Conservation (phyloP, 2,797 vertebrate genomes). For the Eulemur albifrons region DNA sequence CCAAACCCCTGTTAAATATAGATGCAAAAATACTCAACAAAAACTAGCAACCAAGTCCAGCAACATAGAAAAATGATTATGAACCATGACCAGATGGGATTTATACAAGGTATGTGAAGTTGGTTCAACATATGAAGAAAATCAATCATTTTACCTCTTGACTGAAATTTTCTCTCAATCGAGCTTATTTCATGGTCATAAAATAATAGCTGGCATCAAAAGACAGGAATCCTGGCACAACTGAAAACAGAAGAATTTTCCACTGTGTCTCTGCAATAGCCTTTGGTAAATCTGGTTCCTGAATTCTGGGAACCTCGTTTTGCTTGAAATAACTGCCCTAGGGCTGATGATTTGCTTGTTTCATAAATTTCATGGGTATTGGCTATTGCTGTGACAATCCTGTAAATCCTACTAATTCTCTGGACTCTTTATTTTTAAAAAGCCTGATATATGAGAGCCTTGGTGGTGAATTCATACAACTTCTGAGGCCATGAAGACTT, state of each 20-base stretch:
- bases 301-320: slow-evolving; percentile 21
- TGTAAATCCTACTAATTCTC: neutral
- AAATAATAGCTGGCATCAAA: slow-evolving; percentile 22
- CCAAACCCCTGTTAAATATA: neutral
- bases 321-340: neutral
- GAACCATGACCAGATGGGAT: neutral
- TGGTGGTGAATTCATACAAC: neutral
- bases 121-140: slow-evolving; percentile 32
- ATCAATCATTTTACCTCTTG: neutral
- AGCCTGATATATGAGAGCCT: neutral
- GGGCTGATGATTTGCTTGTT: neutral
- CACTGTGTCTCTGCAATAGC: neutral
- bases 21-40: neutral
- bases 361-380: slow-evolving; percentile 18
- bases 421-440: neutral
- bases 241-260: slow-evolving; percentile 7
- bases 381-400: neutral
- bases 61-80: neutral
- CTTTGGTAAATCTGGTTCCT: neutral
- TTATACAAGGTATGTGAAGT: neutral
- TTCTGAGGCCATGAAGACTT: neutral
- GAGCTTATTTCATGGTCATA: slow-evolving; percentile 24
- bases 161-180: neutral
- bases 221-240: neutral
- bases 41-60: neutral